A percentile compares a stretch with the other conserved stretches of the same genome.
These are phyloP conservation scores for Poeciliopsis turneri DNA, from an alignment of 2,797 vertebrate genomes.

Conservation along the genomic window DNA sequence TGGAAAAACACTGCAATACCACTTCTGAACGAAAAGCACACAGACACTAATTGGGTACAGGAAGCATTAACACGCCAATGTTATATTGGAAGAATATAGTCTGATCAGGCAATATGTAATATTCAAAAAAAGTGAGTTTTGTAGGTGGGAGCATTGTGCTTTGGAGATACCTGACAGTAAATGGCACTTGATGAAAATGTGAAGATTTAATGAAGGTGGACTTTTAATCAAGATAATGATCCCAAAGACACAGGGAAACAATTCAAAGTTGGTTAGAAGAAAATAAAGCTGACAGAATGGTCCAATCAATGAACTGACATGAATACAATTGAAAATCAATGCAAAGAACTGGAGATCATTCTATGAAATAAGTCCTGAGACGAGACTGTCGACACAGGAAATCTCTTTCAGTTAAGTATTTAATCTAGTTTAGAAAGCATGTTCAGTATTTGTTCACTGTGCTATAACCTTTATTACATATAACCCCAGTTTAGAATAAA, in stretches of 20 bases:
- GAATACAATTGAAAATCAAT: background rate
- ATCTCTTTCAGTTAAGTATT: background rate
- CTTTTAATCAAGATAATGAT: background rate
- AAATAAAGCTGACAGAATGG: background rate
- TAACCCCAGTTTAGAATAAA: background rate
- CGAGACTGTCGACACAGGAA: background rate
- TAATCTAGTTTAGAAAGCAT: background rate
- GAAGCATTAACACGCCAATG: background rate
- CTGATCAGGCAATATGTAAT: background rate
- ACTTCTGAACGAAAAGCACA: background rate
- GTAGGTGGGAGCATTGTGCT: background rate
- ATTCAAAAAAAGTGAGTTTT: background rate
- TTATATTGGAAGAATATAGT: background rate
- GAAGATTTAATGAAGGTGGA: background rate
- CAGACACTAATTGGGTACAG: background rate
- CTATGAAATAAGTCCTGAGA: too few relatives aligned
- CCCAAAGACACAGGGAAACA: background rate
- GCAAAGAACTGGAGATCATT: background rate
- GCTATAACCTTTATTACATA: background rate
- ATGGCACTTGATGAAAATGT: background rate
- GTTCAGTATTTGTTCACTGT: background rate
- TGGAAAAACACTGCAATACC: background rate
- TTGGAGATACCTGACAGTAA: background rate
- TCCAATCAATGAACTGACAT: background rate
- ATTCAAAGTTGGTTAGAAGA: background rate